These are phyloP conservation scores for Clarias laeviceps DNA, from an alignment of 2,797 vertebrate species.

Conservation along the genomic window DNA sequence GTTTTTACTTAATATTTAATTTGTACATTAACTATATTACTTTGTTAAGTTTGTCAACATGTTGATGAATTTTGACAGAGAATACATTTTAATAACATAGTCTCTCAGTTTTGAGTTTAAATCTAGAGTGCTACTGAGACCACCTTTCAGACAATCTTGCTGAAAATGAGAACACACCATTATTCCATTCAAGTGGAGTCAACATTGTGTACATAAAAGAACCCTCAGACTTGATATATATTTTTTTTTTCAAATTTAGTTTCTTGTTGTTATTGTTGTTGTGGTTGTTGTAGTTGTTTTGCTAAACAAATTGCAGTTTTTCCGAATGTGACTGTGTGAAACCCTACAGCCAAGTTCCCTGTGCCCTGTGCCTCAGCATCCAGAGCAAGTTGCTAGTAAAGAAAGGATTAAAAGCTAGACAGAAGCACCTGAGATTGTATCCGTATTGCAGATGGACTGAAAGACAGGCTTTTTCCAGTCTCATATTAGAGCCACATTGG, in stretches of 20 bases:
- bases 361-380: neutral
- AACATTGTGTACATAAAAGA: neutral
- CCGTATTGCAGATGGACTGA: neutral
- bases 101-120: too few species aligned
- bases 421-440: neutral
- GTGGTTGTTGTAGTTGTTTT: neutral
- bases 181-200: neutral
- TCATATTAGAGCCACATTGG: slow-evolving; percentile 49
- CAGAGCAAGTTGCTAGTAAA: neutral
- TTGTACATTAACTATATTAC: too few species aligned
- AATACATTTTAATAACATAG: neutral
- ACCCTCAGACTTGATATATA: neutral
- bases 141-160: neutral
- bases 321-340: slow-evolving; percentile 16
- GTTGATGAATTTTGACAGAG: neutral
- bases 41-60: neutral
- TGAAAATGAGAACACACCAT: neutral
- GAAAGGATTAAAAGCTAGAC: slow-evolving; percentile 7
- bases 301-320: slow-evolving; percentile 31
- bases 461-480: slow-evolving; percentile 1
- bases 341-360: neutral
- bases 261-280: neutral
- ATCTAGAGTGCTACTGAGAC: neutral
- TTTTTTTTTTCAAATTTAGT: neutral
- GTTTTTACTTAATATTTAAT: neutral